Percentiles rank a stretch among this genome's conserved stretches.
Evolutionary conservation across 2,797 vertebrate genomes (phyloP).

Genomic region (Hippopotamyrus pictus): DNA sequence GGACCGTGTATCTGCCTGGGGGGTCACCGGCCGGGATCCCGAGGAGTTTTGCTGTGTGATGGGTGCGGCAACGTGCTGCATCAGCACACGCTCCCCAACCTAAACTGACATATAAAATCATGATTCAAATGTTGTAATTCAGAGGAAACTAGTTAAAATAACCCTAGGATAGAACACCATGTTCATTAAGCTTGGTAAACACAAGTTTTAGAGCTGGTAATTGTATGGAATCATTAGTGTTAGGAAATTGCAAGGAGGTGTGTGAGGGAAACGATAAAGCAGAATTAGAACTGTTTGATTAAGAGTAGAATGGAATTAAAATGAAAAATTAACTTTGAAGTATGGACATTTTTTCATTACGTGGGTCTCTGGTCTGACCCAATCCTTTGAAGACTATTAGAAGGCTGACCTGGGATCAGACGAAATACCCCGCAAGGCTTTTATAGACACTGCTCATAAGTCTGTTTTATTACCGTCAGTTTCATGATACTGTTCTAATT

Average conservation of each 20-base stretch:
- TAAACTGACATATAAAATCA: neutral
- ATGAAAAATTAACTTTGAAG: neutral
- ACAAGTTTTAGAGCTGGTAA: neutral
- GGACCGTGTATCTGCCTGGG: neutral
- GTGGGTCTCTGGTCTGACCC: neutral
- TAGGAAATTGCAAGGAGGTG: neutral
- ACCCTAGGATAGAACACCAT: neutral
- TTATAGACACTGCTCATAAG: neutral
- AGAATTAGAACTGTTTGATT: neutral
- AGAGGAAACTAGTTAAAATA: neutral
- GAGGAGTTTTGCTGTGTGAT: neutral
- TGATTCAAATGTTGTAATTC: neutral
- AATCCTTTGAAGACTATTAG: neutral
- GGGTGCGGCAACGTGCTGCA: neutral
- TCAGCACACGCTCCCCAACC: neutral
- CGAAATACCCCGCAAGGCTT: neutral
- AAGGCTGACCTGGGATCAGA: neutral
- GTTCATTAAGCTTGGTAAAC: neutral
- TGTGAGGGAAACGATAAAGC: neutral
- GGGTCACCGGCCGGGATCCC: neutral
- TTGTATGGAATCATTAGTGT: constrained; percentile 2
- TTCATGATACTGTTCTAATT: neutral
- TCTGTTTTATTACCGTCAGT: neutral
- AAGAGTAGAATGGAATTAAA: neutral
- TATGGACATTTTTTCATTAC: neutral